Conservation (phyloP, 2,113 vertebrate species). For the Salvator merianae region DNA sequence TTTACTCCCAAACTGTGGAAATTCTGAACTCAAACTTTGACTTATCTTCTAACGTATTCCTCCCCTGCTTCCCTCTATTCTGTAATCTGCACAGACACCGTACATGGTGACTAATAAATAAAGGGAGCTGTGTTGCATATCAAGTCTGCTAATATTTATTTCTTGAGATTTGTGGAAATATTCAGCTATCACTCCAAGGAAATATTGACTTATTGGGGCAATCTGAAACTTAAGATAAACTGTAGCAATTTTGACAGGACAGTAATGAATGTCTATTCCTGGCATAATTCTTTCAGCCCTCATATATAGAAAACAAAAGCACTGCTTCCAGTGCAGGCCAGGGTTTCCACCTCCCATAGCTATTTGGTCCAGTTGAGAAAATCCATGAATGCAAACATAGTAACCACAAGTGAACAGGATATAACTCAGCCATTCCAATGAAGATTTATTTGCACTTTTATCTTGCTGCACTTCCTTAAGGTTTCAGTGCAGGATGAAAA, state of each 20-base stretch:
- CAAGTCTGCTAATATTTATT: constrained; percentile 20
- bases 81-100: not conserved
- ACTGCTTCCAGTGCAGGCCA: not conserved
- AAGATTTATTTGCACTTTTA: too few species aligned
- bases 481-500: too few species aligned
- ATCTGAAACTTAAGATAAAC: constrained; percentile 8
- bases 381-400: not conserved
- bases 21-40: not conserved
- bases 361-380: not conserved
- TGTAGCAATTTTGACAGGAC: constrained; percentile 1
- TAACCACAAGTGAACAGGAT: too few species aligned
- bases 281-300: not conserved
- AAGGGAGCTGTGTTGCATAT: not conserved
- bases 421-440: too few species aligned
- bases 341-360: not conserved
- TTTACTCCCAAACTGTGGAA: not conserved
- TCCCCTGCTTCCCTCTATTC: not conserved
- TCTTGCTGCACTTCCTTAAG: too few species aligned
- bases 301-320: not conserved
- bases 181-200: constrained; percentile 5
- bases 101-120: constrained; percentile 4
- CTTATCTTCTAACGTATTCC: not conserved
- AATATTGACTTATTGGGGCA: not conserved
- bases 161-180: constrained; percentile 15
- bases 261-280: not conserved